Percentiles rank a stretch among this genome's conserved stretches.
These are phyloP conservation scores for Danio tinwini DNA, from an alignment of 2,797 vertebrate genomes.

Conservation along the genomic window DNA sequence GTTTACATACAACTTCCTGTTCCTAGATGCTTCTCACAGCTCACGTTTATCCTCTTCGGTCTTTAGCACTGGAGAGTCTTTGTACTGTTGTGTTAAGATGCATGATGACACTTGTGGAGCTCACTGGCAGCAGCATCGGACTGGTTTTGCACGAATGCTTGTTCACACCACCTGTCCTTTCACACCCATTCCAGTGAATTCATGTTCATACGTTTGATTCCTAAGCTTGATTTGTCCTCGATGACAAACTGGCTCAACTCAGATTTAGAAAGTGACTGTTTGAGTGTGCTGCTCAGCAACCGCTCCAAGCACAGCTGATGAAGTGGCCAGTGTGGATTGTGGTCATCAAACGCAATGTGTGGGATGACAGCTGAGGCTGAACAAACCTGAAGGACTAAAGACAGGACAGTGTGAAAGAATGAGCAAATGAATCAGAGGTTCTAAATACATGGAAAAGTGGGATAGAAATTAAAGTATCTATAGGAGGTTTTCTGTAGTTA, in stretches of 20 bases:
- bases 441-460: not conserved
- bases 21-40: constrained; percentile 7
- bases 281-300: constrained; percentile 51
- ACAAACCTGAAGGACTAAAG: not conserved
- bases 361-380: constrained; percentile 48
- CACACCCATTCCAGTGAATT: not conserved
- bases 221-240: constrained; percentile 53
- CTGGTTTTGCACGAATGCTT: not conserved
- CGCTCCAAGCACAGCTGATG: constrained; percentile 14
- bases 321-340: constrained; percentile 29
- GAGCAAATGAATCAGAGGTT: too few species aligned
- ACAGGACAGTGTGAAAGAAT: not conserved
- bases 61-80: constrained; percentile 1
- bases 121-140: not conserved
- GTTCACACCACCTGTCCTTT: constrained; percentile 1
- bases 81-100: constrained; percentile 27
- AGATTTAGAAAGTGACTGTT: constrained; percentile 53
- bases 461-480: not conserved
- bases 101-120: constrained; percentile 34
- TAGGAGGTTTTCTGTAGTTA: not conserved
- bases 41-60: constrained; percentile 9
- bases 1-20: constrained; percentile 20
- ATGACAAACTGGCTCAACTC: constrained; percentile 51
- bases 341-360: constrained; percentile 26
- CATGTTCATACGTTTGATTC: constrained; percentile 10